phyloP scores from a whole-genome alignment of 2,888 invertebrate genomes.

The Chironomus tentans region DNA sequence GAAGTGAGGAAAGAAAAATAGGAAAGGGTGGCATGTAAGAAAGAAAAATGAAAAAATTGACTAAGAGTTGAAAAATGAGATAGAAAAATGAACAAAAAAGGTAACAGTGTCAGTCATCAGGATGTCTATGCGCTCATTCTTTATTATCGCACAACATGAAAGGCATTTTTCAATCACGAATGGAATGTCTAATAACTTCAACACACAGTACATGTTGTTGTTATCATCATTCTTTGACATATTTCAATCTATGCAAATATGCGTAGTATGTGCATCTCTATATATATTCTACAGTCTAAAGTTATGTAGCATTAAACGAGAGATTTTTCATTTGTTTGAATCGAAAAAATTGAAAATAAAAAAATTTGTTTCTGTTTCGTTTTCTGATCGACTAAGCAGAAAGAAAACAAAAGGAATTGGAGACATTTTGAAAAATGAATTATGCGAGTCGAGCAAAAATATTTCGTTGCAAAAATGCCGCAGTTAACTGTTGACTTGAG shows the following conservation, averaged over 20 bases:
- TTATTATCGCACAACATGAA: slow-evolving; percentile 12
- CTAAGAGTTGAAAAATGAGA: not conserved
- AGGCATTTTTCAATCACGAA: slow-evolving; percentile 7
- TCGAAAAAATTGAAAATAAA: not conserved
- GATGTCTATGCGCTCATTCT: not conserved
- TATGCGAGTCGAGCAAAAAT: not conserved
- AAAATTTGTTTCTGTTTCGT: not conserved
- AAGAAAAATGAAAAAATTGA: not conserved
- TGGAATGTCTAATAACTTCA: slow-evolving; percentile 7
- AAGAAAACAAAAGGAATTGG: not conserved
- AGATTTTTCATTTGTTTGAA: not conserved
- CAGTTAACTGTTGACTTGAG: no score
- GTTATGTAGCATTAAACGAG: no score
- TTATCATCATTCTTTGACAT: slow-evolving; percentile 4
- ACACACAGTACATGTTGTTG: not conserved
- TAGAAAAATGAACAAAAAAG: not conserved
- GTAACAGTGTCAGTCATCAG: not conserved
- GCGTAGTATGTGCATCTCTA: not conserved
- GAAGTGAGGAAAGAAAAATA: not conserved
- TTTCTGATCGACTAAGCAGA: not conserved
- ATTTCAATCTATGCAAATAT: not conserved
- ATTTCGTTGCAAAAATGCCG: no score
- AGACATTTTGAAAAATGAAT: slow-evolving; percentile 7
- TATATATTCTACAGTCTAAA: no score
- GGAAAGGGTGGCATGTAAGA: not conserved